These are phyloP conservation scores for Tenthredo livida DNA, from an alignment of 2,888 invertebrate genomes.

Conservation along the genomic window DNA sequence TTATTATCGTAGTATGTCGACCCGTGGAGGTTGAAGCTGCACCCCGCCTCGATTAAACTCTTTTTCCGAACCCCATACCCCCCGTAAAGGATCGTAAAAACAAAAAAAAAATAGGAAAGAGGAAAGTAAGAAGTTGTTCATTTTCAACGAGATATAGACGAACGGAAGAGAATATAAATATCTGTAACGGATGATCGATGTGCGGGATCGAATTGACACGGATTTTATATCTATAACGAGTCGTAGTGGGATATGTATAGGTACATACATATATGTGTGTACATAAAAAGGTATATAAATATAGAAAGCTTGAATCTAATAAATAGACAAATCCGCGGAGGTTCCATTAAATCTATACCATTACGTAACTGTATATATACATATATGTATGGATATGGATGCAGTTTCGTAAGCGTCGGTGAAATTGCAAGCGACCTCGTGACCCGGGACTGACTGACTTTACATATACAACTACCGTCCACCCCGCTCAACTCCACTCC, in stretches of 20 bases:
- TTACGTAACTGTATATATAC: not conserved
- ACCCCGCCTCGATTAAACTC: not conserved
- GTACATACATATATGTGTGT: not conserved
- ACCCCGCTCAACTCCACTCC: not conserved
- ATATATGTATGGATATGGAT: not conserved
- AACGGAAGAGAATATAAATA: too few species aligned
- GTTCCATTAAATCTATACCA: conserved; percentile 25
- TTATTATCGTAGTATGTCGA: too few species aligned
- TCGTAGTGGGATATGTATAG: not conserved
- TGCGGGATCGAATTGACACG: not conserved
- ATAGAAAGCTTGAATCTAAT: conserved; percentile 23
- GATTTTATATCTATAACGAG: not conserved
- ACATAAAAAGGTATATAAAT: not conserved
- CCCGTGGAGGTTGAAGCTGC: not conserved
- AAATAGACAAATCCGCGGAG: conserved; percentile 22
- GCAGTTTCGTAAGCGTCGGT: conserved; percentile 41
- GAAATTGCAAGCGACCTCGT: conserved; percentile 44
- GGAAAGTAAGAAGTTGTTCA: not conserved
- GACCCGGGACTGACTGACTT: conserved; percentile 30
- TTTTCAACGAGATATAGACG: too few species aligned
- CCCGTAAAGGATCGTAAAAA: too few species aligned
- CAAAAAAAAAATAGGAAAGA: not conserved
- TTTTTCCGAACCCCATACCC: not conserved
- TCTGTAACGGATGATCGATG: too few species aligned
- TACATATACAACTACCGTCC: conserved; percentile 8